These are phyloP conservation scores for Girardinichthys multiradiatus DNA, from an alignment of 2,113 vertebrate genomes.

Conservation along the genomic window DNA sequence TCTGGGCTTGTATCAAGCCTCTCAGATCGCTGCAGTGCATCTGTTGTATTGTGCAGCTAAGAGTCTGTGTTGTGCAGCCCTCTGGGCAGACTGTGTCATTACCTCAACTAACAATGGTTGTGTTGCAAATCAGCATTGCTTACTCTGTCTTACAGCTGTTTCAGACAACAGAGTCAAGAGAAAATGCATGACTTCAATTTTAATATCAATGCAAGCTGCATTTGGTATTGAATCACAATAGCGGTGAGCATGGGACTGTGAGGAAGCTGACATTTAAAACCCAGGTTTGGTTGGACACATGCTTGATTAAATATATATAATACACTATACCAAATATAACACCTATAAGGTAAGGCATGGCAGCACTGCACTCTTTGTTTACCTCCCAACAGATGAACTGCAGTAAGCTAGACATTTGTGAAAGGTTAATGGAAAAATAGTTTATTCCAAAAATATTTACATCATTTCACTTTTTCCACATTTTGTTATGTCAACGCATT, in stretches of 20 bases:
- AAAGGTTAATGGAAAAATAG: no score
- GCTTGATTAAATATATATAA: no score
- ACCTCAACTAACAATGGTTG: no score
- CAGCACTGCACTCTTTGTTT: no score
- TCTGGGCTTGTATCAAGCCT: background rate
- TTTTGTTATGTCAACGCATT: no score
- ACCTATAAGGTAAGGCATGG: no score
- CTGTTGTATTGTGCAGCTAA: conserved; percentile 30
- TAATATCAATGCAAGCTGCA: conserved; percentile 23
- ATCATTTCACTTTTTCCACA: no score
- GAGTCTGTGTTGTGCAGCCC: background rate
- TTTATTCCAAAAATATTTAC: no score
- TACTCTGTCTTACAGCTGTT: background rate
- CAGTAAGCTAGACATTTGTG: no score
- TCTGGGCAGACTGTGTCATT: no score
- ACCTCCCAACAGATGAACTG: no score
- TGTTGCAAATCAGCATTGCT: background rate
- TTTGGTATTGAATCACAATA: conserved; percentile 22
- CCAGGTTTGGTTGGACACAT: background rate
- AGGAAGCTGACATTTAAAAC: conserved; percentile 51
- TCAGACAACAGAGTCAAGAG: background rate
- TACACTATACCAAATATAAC: no score
- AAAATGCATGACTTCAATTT: conserved; percentile 1
- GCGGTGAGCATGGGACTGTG: conserved; percentile 17
- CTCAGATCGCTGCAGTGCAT: conserved; percentile 20